A percentile compares a stretch with the other conserved stretches of the same genome.
These are phyloP conservation scores for Paelopatides confundens DNA, from an alignment of 53 echinoderm and acorn worm genomes.

Conservation along the genomic window DNA sequence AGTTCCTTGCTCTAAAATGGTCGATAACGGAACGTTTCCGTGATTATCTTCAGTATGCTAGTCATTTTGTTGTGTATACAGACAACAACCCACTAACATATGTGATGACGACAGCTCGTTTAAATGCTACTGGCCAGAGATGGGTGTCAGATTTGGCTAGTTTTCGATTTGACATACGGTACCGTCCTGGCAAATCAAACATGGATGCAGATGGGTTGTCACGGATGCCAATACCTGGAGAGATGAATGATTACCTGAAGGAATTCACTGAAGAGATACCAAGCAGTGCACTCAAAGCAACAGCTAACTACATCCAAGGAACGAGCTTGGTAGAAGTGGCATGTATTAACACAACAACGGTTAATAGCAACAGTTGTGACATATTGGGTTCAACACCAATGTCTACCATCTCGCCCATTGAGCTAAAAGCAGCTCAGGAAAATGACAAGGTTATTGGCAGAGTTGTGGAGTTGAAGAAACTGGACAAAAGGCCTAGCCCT, in stretches of 20 bases:
- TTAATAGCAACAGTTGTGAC: background rate
- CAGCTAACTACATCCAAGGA: background rate
- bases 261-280: background rate
- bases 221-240: slow-evolving; percentile 48
- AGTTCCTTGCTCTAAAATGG: no score
- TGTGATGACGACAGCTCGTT: background rate
- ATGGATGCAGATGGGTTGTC: slow-evolving; percentile 55
- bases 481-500: background rate
- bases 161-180: background rate
- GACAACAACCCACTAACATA: no score
- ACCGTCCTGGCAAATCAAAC: background rate
- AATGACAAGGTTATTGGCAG: background rate
- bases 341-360: background rate
- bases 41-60: no score
- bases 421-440: background rate
- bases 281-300: background rate
- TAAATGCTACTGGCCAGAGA: slow-evolving; percentile 5
- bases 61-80: no score
- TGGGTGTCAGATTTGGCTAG: slow-evolving; percentile 20
- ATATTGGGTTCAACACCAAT: no score
- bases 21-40: no score
- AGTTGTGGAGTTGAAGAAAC: background rate
- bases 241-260: background rate
- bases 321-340: background rate
- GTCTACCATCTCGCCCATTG: background rate